Percentiles rank a stretch among this genome's conserved stretches.
phyloP scores from a whole-genome alignment of 2,113 vertebrate species.

The Podarcis raffonei region DNA sequence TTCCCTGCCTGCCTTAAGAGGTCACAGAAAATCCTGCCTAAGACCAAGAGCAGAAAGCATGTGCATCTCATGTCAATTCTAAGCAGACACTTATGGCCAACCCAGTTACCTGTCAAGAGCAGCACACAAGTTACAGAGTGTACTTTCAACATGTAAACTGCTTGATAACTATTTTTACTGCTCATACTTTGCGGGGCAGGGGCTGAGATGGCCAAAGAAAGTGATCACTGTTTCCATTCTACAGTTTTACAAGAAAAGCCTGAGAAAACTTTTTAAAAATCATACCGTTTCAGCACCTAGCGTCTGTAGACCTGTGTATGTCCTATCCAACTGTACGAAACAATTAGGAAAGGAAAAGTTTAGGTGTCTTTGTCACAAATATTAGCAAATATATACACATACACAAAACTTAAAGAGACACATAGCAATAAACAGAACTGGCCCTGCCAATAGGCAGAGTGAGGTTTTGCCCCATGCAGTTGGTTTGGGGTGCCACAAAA shows the following conservation, averaged over 20 bases:
- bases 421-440: background rate
- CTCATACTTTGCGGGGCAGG: background rate
- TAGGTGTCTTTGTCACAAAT: background rate
- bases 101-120: background rate
- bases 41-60: background rate
- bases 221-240: background rate
- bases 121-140: background rate
- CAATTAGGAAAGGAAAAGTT: constrained; percentile 8
- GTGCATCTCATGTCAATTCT: background rate
- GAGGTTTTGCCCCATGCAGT: background rate
- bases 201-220: background rate
- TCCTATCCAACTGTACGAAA: constrained; percentile 90
- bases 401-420: background rate
- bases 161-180: background rate
- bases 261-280: background rate
- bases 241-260: background rate
- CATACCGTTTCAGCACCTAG: constrained; percentile 97
- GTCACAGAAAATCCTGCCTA: background rate
- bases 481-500: background rate
- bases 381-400: background rate
- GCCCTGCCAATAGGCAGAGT: background rate
- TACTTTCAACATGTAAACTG: background rate
- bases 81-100: background rate
- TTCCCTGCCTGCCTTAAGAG: background rate
- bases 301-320: constrained; percentile 97